Evolutionary conservation across 2,888 invertebrate species (phyloP).

Genomic region (Troilus luridus): DNA sequence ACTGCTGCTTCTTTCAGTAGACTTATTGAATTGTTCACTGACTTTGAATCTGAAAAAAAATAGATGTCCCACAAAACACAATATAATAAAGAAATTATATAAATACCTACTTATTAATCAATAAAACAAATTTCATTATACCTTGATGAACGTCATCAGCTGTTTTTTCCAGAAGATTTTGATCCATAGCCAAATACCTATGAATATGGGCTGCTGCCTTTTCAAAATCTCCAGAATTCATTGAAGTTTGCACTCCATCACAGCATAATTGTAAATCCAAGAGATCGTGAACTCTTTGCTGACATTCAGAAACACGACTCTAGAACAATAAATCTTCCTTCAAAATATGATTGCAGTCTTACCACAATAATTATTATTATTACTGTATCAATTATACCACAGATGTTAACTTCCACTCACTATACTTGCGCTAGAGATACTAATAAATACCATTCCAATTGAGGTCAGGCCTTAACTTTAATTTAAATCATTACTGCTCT

Average conservation of each 20-base stretch:
- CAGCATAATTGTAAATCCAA: slow-evolving; percentile 96
- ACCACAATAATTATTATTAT: too few species aligned
- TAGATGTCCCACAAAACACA: neutral
- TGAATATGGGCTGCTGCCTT: slow-evolving; percentile 96
- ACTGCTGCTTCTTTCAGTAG: slow-evolving; percentile 83
- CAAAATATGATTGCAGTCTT: neutral
- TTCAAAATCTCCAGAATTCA: slow-evolving; percentile 96
- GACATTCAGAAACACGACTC: slow-evolving; percentile 94
- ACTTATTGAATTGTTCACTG: slow-evolving; percentile 79
- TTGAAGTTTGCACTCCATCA: slow-evolving; percentile 95
- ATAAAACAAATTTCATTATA: slow-evolving; percentile 65
- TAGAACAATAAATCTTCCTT: slow-evolving; percentile 68
- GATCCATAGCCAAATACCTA: slow-evolving; percentile 93
- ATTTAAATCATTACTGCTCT: too few species aligned
- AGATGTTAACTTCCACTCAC: too few species aligned
- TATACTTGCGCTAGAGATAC: too few species aligned
- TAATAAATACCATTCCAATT: too few species aligned
- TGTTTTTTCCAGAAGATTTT: slow-evolving; percentile 82
- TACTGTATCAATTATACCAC: too few species aligned
- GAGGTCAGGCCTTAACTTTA: too few species aligned
- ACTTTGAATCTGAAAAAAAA: slow-evolving; percentile 73
- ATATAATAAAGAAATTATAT: neutral
- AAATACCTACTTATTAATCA: neutral
- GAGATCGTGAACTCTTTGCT: slow-evolving; percentile 93
- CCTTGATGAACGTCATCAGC: slow-evolving; percentile 81